Evolutionary conservation across 2,797 vertebrate genomes (phyloP).

Genomic region (Pitangus sulphuratus): DNA sequence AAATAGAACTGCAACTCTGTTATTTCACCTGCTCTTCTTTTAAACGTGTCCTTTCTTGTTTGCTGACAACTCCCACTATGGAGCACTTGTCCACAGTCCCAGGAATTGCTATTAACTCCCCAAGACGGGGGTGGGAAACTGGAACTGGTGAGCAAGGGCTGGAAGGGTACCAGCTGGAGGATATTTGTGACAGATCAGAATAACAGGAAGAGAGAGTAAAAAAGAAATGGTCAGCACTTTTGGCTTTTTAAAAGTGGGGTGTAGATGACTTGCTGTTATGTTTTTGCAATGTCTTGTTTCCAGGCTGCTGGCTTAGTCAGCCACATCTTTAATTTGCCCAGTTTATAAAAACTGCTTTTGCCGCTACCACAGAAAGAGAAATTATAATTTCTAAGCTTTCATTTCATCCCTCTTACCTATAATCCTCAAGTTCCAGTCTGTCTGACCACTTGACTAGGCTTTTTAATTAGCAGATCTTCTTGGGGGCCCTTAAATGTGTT

Average conservation of each 20-base stretch:
- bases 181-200: slow-evolving; percentile 34
- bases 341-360: slow-evolving; percentile 57
- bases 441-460: slow-evolving; percentile 76
- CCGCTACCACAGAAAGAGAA: slow-evolving; percentile 74
- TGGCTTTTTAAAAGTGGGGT: slow-evolving; percentile 36
- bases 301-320: slow-evolving; percentile 8
- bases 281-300: slow-evolving; percentile 27
- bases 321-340: slow-evolving; percentile 62
- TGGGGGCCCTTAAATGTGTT: slow-evolving; percentile 34
- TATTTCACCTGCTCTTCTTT: slow-evolving; percentile 65
- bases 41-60: slow-evolving; percentile 70
- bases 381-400: slow-evolving; percentile 76
- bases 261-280: not conserved
- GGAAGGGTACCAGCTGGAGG: slow-evolving; percentile 49
- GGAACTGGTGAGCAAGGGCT: slow-evolving; percentile 32
- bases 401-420: slow-evolving; percentile 77
- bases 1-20: not conserved
- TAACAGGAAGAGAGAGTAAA: not conserved
- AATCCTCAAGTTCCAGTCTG: slow-evolving; percentile 79
- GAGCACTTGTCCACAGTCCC: slow-evolving; percentile 70
- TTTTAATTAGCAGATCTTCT: slow-evolving; percentile 70
- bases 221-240: slow-evolving; percentile 35
- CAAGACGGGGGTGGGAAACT: slow-evolving; percentile 49
- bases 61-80: slow-evolving; percentile 61
- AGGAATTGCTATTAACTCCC: slow-evolving; percentile 71